Evolutionary conservation across 2,113 vertebrate species (phyloP).

Genomic region (Cyanoderma ruficeps): DNA sequence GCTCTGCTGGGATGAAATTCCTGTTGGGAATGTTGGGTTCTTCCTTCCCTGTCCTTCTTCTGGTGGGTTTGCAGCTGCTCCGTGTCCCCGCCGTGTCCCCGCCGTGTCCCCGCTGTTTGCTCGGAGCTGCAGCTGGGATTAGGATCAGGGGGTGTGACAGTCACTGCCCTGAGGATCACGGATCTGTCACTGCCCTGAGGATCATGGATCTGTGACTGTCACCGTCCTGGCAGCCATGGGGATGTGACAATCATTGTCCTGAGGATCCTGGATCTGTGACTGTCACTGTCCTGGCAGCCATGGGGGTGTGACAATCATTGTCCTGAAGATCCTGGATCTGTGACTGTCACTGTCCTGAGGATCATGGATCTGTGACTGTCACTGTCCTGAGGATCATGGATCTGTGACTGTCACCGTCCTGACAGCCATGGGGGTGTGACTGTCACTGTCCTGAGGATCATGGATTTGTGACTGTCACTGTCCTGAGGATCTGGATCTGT

Average conservation of each 20-base stretch:
- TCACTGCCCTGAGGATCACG: background rate
- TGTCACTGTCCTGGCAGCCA: background rate
- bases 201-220: background rate
- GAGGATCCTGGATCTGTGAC: background rate
- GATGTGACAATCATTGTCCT: background rate
- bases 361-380: background rate
- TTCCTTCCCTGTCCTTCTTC: background rate
- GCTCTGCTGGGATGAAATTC: background rate
- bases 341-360: background rate
- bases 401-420: background rate
- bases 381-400: background rate
- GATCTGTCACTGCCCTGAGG: background rate
- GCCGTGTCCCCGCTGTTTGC: background rate
- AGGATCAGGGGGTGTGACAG: background rate
- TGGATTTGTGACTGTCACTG: background rate
- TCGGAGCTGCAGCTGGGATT: background rate
- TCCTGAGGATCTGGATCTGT: no score
- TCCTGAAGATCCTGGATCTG: fast-evolving
- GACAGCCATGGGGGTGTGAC: no score
- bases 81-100: background rate
- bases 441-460: background rate
- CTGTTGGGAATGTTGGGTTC: background rate
- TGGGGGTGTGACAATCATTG: background rate
- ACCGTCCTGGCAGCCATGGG: no score
- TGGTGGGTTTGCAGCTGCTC: background rate